Percentiles rank a stretch among this genome's conserved stretches.
phyloP scores from a whole-genome alignment of 2,113 vertebrate species.

The Brachionichthys hirsutus region DNA sequence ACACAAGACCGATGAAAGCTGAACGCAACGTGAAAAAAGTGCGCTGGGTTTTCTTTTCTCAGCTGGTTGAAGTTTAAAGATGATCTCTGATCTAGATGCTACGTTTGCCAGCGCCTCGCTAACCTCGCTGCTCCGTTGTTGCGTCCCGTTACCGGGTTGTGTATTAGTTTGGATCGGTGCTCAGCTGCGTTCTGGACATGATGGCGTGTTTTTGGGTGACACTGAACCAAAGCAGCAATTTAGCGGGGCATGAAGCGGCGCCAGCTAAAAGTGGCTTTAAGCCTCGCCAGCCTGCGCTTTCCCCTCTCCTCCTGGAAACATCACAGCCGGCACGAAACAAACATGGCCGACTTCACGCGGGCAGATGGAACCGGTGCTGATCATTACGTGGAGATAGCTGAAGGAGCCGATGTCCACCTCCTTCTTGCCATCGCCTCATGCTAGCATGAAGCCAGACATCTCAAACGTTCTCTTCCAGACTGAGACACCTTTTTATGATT shows the following conservation, averaged over 20 bases:
- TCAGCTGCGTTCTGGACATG: neutral
- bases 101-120: too few species aligned
- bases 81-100: too few species aligned
- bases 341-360: constrained; percentile 1
- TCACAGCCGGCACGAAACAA: neutral
- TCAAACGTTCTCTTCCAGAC: constrained; percentile 21
- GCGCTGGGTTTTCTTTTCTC: too few species aligned
- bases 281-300: too few species aligned
- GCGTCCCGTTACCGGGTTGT: neutral
- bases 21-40: neutral
- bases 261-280: neutral
- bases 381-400: neutral
- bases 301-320: constrained; percentile 1
- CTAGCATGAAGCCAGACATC: neutral
- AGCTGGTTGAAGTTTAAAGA: too few species aligned
- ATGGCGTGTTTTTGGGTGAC: neutral
- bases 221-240: neutral
- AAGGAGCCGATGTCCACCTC: neutral
- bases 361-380: neutral
- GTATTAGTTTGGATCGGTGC: neutral
- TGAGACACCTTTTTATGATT: constrained; percentile 39
- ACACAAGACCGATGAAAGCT: neutral
- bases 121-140: neutral
- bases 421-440: constrained; percentile 14
- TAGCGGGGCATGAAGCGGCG: neutral